These are phyloP conservation scores for Pogonomyrmex barbatus DNA, from an alignment of 1,140 invertebrate genomes.

Conservation along the genomic window DNA sequence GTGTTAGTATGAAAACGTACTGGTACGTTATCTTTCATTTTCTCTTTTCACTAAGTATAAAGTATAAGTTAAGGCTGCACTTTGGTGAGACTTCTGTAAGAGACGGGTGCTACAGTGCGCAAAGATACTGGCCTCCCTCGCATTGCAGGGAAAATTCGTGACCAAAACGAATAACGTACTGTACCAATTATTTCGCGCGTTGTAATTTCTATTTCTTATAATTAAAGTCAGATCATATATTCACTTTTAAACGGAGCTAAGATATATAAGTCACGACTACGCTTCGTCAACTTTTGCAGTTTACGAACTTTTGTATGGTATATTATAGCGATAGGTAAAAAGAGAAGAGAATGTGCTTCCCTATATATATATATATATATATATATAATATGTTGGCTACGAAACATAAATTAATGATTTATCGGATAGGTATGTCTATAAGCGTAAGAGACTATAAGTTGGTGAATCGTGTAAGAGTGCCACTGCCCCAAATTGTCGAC, in stretches of 20 bases:
- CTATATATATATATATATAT: conserved; percentile 23
- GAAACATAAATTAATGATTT: conserved; percentile 21
- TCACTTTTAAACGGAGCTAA: not conserved
- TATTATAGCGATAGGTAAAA: conserved; percentile 38
- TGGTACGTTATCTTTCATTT: conserved; percentile 79
- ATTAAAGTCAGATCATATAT: conserved; percentile 2
- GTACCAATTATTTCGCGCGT: conserved; percentile 6
- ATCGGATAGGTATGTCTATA: conserved; percentile 4
- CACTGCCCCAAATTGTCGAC: conserved; percentile 54
- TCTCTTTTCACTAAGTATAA: conserved; percentile 15
- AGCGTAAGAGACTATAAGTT: conserved; percentile 40
- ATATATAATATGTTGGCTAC: conserved; percentile 30
- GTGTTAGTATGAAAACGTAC: conserved; percentile 81
- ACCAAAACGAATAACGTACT: conserved; percentile 19
- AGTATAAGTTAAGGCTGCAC: conserved; percentile 26
- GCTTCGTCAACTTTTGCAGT: conserved; percentile 18
- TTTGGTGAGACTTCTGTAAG: conserved; percentile 20
- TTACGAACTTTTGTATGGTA: conserved; percentile 45
- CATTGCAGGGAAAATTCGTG: not conserved
- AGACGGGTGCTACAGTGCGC: conserved; percentile 14
- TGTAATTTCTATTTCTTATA: not conserved
- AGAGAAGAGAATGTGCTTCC: conserved; percentile 43
- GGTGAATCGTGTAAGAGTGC: conserved; percentile 22
- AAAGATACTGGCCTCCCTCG: not conserved
- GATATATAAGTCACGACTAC: conserved; percentile 36